Evolutionary conservation across 2,113 vertebrate genomes (phyloP).

Genomic region (Amazona vittata): DNA sequence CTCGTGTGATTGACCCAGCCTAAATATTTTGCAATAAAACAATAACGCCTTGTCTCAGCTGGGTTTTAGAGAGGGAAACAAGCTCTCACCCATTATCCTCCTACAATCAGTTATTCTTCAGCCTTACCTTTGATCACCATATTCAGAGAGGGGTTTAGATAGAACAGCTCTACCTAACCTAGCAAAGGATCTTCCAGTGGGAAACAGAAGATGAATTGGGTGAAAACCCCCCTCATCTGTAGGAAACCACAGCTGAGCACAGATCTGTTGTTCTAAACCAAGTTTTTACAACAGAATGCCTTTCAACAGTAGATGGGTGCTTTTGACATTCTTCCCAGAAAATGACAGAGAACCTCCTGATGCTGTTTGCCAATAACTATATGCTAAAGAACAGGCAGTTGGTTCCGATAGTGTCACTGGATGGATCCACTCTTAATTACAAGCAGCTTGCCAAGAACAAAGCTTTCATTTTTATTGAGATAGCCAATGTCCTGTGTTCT

Average conservation of each 20-base stretch:
- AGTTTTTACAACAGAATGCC: slow-evolving; percentile 30
- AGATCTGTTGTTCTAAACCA: slow-evolving; percentile 7
- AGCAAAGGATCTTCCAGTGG: neutral
- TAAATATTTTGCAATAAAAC: neutral
- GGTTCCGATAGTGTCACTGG: neutral
- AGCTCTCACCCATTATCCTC: neutral
- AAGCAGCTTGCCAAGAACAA: neutral
- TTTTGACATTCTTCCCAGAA: slow-evolving; percentile 43
- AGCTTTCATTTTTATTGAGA: neutral
- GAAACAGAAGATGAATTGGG: slow-evolving; percentile 5
- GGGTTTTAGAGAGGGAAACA: neutral
- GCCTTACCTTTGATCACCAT: neutral
- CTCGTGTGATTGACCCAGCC: neutral
- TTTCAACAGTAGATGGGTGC: slow-evolving; percentile 6
- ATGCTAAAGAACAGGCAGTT: neutral
- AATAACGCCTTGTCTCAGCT: neutral
- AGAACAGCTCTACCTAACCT: neutral
- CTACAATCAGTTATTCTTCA: neutral
- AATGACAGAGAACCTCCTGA: neutral
- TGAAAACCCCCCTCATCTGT: neutral
- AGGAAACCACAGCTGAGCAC: slow-evolving; percentile 30
- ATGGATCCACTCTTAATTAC: neutral
- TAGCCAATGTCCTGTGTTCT: neutral
- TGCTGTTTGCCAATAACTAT: neutral
- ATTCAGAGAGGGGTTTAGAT: neutral